Conservation (phyloP, 2,797 vertebrate species). For the Gallinago solitaria region DNA sequence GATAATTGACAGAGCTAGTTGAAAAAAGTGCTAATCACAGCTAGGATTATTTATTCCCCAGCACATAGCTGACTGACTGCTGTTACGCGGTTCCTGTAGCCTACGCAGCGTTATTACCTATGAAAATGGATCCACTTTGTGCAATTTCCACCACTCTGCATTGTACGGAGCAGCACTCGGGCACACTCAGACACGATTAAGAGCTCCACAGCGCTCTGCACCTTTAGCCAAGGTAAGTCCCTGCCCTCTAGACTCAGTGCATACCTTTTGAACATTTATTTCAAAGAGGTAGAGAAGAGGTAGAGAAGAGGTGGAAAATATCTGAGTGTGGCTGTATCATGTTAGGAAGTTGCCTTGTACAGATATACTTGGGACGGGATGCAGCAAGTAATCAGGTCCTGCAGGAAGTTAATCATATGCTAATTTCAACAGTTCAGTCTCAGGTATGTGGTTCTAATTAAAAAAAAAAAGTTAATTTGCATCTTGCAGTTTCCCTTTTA, state of each 20-base stretch:
- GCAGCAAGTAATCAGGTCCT: neutral
- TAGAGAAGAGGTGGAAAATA: neutral
- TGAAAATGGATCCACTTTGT: neutral
- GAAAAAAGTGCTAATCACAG: neutral
- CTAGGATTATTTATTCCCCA: neutral
- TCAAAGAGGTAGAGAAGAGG: neutral
- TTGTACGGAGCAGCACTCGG: neutral
- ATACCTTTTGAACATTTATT: neutral
- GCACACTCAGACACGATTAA: neutral
- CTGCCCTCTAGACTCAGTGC: neutral
- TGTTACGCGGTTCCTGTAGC: neutral
- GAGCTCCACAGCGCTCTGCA: neutral
- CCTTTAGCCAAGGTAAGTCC: neutral
- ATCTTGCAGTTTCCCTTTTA: neutral
- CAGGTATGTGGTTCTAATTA: neutral
- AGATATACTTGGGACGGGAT: neutral
- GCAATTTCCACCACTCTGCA: too few species aligned
- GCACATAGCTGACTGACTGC: neutral
- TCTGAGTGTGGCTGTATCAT: neutral
- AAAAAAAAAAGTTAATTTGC: neutral
- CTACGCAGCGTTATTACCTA: neutral
- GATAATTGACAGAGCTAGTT: neutral
- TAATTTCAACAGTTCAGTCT: neutral
- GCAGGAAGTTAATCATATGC: neutral
- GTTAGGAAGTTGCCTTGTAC: neutral